phyloP scores from a whole-genome alignment of 2,888 invertebrate genomes.

The Drosophila melanosoma region DNA sequence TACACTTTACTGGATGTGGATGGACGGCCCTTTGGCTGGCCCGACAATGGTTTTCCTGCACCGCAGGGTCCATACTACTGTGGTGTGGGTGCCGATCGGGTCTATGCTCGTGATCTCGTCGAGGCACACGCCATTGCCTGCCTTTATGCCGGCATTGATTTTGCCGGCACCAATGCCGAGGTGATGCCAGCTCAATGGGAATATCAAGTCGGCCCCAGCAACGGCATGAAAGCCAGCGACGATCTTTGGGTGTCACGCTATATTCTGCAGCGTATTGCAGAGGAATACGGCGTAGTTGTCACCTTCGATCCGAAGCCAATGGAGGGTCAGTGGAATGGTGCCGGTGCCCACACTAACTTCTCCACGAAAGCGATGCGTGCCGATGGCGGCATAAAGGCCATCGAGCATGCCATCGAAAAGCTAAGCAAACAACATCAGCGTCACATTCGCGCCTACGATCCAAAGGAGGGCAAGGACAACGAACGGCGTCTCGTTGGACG shows the following conservation, averaged over 20 bases:
- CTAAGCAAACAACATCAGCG: constrained; percentile 89
- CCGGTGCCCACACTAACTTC: constrained; percentile 97
- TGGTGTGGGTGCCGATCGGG: constrained; percentile 91
- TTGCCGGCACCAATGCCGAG: constrained; percentile 93
- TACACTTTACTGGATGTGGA: constrained; percentile 87
- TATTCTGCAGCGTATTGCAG: constrained; percentile 87
- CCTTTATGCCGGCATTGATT: constrained; percentile 91
- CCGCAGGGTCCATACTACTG: constrained; percentile 93
- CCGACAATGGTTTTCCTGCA: constrained; percentile 88
- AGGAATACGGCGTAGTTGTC: constrained; percentile 87
- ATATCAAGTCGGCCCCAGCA: constrained; percentile 88
- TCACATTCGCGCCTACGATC: constrained; percentile 93
- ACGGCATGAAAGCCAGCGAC: constrained; percentile 87
- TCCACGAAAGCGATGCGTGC: constrained; percentile 94
- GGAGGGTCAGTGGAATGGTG: constrained; percentile 95
- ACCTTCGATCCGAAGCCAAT: constrained; percentile 88
- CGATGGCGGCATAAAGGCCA: constrained; percentile 88
- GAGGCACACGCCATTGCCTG: constrained; percentile 90
- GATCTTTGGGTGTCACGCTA: constrained; percentile 88
- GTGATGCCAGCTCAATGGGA: constrained; percentile 93
- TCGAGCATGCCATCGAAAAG: constrained; percentile 91
- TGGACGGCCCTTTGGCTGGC: constrained; percentile 90
- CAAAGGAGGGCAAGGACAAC: constrained; percentile 91
- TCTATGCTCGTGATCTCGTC: constrained; percentile 92
- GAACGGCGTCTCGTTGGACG: constrained; percentile 90